Conservation (phyloP, 2,888 invertebrate species). For the Brenthis daphne region DNA sequence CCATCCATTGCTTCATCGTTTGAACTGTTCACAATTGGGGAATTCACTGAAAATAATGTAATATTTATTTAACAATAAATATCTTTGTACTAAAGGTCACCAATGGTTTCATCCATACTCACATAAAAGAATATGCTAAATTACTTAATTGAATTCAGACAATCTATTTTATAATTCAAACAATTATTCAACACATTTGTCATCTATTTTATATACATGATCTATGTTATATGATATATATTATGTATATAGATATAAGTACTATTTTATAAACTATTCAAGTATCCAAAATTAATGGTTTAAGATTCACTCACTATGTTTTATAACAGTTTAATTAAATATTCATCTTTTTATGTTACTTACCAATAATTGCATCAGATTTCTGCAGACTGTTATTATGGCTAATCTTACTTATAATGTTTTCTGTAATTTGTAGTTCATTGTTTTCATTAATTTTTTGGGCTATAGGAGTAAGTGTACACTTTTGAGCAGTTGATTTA, state of each 20-base stretch:
- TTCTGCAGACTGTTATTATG: conserved; percentile 39
- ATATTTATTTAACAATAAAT: not conserved
- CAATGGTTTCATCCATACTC: too few relatives aligned
- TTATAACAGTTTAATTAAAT: too few relatives aligned
- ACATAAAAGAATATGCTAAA: too few relatives aligned
- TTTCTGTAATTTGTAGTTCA: conserved; percentile 43
- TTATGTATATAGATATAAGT: too few relatives aligned
- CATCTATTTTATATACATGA: too few relatives aligned
- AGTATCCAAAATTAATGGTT: not conserved
- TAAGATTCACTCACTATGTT: not conserved
- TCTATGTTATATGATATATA: too few relatives aligned
- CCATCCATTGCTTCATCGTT: conserved; percentile 62
- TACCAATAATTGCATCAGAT: conserved; percentile 56
- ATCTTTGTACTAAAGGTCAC: too few relatives aligned
- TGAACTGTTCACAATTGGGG: conserved; percentile 60
- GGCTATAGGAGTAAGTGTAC: conserved; percentile 39
- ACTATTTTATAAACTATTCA: too few relatives aligned
- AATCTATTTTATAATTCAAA: too few relatives aligned
- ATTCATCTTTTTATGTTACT: conserved; percentile 5
- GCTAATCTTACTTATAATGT: conserved; percentile 43
- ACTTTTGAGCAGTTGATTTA: conserved; percentile 37
- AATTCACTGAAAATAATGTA: conserved; percentile 1
- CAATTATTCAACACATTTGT: too few relatives aligned
- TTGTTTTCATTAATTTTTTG: conserved; percentile 44
- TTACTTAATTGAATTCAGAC: too few relatives aligned